Evolutionary conservation across 2,113 vertebrate genomes (phyloP).

Genomic region (Actenoides hombroni): DNA sequence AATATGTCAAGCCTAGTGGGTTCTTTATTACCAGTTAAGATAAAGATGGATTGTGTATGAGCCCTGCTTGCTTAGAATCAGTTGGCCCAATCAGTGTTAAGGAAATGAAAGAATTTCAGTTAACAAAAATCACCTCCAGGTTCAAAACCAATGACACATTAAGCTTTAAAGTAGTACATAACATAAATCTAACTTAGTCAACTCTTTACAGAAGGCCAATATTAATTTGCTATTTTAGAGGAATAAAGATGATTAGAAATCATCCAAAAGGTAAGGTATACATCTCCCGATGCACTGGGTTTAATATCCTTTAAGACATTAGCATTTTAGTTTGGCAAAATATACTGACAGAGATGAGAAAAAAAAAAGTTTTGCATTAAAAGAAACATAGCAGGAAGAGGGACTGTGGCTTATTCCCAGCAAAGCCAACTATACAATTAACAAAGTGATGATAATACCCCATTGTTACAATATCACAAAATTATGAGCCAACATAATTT

Average conservation of each 20-base stretch:
- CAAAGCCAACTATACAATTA: neutral
- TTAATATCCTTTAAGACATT: neutral
- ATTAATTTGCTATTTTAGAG: neutral
- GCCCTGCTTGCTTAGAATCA: slow-evolving; percentile 15
- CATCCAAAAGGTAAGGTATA: neutral
- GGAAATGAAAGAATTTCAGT: slow-evolving; percentile 25
- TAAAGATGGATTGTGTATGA: slow-evolving; percentile 12
- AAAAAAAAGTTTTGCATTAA: neutral
- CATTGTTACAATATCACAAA: neutral
- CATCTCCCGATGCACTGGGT: neutral
- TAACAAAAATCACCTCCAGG: neutral
- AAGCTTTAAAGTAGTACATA: neutral
- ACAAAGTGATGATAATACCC: neutral
- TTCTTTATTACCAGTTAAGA: slow-evolving; percentile 54
- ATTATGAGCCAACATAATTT: neutral
- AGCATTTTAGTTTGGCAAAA: neutral
- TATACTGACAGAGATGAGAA: neutral
- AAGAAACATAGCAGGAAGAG: neutral
- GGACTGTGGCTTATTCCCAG: neutral
- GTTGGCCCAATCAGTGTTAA: neutral
- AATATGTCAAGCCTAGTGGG: slow-evolving; percentile 35
- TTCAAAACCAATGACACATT: neutral
- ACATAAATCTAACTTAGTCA: neutral
- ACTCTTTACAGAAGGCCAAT: neutral
- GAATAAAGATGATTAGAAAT: neutral